Evolutionary conservation across 2,888 invertebrate genomes (phyloP), one percentile per base, ranked within the genome.

Genomic region (Monopis laevigella): DNA sequence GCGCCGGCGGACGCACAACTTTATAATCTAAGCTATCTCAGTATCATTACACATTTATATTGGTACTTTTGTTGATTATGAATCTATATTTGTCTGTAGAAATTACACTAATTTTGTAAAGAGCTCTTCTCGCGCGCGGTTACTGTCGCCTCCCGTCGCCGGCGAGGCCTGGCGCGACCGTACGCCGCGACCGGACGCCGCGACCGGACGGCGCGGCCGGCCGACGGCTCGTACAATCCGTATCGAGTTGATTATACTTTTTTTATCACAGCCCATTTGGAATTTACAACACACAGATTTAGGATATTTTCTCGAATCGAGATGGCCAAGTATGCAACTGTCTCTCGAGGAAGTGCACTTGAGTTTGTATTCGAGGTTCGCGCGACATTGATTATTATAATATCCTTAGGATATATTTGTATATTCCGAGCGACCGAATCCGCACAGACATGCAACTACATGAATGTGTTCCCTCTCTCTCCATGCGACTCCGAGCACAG

Each of bases 241-340:
- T 13, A 83, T 83, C 71, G 84, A 82, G 84, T 82, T 83, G 84
- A 84, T 83, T 68, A 69, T 71, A 70, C 53, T 63, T 67, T 45
- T 75, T 85, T 84, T 86, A 86, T 88, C 88, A 88, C 88, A 88
- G 88, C 88, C 88, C 87, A 85, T 85, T 87, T 88, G 88, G 87
- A 88, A 87, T 87, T 87, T 86, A 78, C 71, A 77, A 78, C 75
- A 75, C 66, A 75, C 74, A 71, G 71, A 69, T 75, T 71, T 65
- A 68, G 62, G 65, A 63, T 71, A 66, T 73, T 72, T 69, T 53
- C n/a, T n/a, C n/a, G 66, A 62, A 75, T 71, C 64, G 64, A 73
- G 73, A n/a, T n/a, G 73, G 69, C 71, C 64, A 70, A 69, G 65
- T 21, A 61, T 68, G 62, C 60, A 59, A 55, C 63, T 62, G 65